phyloP scores from a whole-genome alignment of 30 jellyfish, hydroid and myxozoan genomes.

The Chrysaora quinquecirrha region DNA sequence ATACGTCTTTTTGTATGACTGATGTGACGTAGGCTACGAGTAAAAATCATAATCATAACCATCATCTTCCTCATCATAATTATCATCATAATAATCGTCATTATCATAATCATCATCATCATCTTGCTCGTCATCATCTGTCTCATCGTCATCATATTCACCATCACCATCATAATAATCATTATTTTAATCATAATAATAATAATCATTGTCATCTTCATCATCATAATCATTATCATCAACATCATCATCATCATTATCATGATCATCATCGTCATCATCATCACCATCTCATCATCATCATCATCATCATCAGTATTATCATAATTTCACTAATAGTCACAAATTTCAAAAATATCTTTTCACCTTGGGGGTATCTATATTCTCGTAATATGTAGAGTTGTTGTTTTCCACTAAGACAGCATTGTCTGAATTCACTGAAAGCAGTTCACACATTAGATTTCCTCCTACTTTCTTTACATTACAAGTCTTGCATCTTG shows the following conservation, averaged over 20 bases:
- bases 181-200: too few relatives aligned
- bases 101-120: too few relatives aligned
- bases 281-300: background rate
- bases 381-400: constrained; percentile 20
- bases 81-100: too few relatives aligned
- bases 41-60: background rate
- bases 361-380: background rate
- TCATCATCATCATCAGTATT: background rate
- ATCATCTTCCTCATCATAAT: too few relatives aligned
- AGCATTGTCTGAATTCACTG: constrained; percentile 33
- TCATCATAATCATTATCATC: too few relatives aligned
- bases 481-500: constrained; percentile 43
- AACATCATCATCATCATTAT: too few relatives aligned
- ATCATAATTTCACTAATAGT: background rate
- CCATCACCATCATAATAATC: too few relatives aligned
- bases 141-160: too few relatives aligned
- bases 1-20: background rate
- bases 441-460: constrained; percentile 38
- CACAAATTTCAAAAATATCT: background rate
- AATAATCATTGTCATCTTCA: too few relatives aligned
- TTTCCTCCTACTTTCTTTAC: background rate
- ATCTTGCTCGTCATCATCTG: too few relatives aligned
- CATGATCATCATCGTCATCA: too few relatives aligned
- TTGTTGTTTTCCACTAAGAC: background rate
- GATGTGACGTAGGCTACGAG: background rate